Evolutionary conservation across 2,113 vertebrate genomes (phyloP), one percentile per base, ranked within the genome.

Genomic region (Semicossyphus pulcher): DNA sequence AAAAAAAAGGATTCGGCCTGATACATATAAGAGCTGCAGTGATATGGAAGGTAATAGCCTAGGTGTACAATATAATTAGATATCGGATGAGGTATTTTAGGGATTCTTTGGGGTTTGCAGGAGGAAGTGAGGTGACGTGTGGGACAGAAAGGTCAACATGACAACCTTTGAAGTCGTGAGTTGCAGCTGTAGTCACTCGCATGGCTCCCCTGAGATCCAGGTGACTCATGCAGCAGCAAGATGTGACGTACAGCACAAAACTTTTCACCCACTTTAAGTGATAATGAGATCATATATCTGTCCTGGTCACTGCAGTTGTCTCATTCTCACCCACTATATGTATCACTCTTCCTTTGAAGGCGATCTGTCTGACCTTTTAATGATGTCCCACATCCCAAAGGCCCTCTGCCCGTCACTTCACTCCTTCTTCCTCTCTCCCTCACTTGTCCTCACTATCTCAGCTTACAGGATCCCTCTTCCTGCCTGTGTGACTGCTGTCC

Each of bases 371-470:
- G 57, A 73, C 52, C 56, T 68, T 82, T 68, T 71, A 62, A 48
- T 15, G 21, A 47, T 31, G 31, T 28, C 54, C 71, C 64, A n/a
- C n/a, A 68, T 82, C 85, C 62, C 54, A 42, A 25, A 75, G 44
- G 65, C 25, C 53, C 16, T 36, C 26, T 21, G n/a, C 29, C 53
- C 11, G 16, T 10, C 67, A 42, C 57, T 65, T 62, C 76, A 56
- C 36, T 58, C 64, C 39, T 44, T 63, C n/a, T 36, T 60, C 65
- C 45, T 52, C 57, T 69, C 63, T 52, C 39, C 69, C 81, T 75
- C 81, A 61, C 60, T 85, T 72, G 31, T 28, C 54, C 26, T 59
- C 78, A 4, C 68, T 72, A 77, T 86, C 85, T 86, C 56, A 23
- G n/a, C 58, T 52, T 56, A 42, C 63, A 45, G 65, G 69, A 78